Evolutionary conservation across 2,797 vertebrate species (phyloP), one percentile per base, ranked within the genome.

Genomic region (Crax fasciolata): DNA sequence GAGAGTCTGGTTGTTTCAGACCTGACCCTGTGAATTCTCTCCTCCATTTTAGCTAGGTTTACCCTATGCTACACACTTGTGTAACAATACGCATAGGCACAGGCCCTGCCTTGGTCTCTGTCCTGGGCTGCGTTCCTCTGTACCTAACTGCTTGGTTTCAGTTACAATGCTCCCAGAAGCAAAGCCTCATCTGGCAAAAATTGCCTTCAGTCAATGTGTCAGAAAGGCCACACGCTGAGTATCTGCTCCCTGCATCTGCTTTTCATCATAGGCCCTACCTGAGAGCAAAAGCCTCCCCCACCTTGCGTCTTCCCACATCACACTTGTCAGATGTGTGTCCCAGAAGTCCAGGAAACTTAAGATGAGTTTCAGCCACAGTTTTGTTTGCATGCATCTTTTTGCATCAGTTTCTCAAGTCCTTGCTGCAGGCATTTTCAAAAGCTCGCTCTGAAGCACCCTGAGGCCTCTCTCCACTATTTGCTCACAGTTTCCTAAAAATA

Each of bases 121-220:
- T 55, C 35, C 8, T 28, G 38, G 32, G 6, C 49, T 90, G 19
- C 38, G 61, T 90, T 89, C 49, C 73, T 75, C 21, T 88, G 44
- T 67, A 9, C 21, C 12, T 16, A 57, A n/a, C 20, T 61, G 20
- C 25, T 94, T 82, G 73, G 18, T 85, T 87, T 89, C 49, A 49
- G 52, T 74, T 43, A 76, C 52, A 39, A 59, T 66, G 59, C 7
- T 62, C 63, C 28, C 41, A 2, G 2, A 70, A 83, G 41, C 70
- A 90, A 35, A 85, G 46, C n/a, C n/a, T 58, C 77, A 84, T 19
- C n/a, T 28, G n/a, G 28, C 35, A 93, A 92, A 95, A 89, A 59
- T 25, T 70, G 46, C 67, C 38, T 81, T 81, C 57, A 57, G 15
- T 61, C 30, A 19, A n/a, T 5, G 3, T 48, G 52, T 59, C 38